Evolutionary conservation across 23 tunicate genomes (phyloP).

Genomic region (Trididemnum nubilum): DNA sequence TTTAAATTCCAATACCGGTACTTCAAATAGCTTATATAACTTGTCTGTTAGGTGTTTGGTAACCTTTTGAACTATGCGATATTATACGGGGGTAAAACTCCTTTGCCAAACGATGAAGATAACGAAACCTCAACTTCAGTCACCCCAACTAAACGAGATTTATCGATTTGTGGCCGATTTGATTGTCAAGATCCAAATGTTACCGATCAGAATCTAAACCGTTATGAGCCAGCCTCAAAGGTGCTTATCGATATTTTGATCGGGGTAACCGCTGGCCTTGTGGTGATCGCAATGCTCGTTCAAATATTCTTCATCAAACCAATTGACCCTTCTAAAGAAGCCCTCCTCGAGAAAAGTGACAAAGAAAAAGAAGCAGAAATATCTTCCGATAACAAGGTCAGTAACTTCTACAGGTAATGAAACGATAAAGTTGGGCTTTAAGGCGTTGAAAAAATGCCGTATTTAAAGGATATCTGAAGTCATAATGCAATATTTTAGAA

Average conservation of each 20-base stretch:
- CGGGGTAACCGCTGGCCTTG: conserved; percentile 39
- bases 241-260: conserved; percentile 28
- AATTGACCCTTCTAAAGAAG: too few species aligned
- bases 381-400: too few species aligned
- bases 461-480: too few species aligned
- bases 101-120: conserved; percentile 10
- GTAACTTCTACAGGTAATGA: too few species aligned
- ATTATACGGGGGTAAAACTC: conserved; percentile 26
- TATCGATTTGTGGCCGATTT: conserved; percentile 53
- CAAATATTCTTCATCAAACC: conserved; percentile 11
- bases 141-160: conserved; percentile 14
- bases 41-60: conserved; percentile 62
- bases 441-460: too few species aligned
- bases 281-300: conserved; percentile 34
- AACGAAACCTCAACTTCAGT: background rate
- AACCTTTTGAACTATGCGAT: conserved; percentile 52
- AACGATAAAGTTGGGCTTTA: too few species aligned
- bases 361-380: too few species aligned
- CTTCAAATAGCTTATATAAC: too few species aligned
- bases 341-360: too few species aligned
- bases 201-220: conserved; percentile 32
- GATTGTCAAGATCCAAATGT: conserved; percentile 81
- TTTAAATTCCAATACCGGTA: too few species aligned
- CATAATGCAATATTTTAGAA: too few species aligned
- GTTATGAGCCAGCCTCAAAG: conserved; percentile 45